Percentiles rank a stretch among this genome's conserved stretches.
Evolutionary conservation across 2,888 invertebrate genomes (phyloP).

Genomic region (Lypha dubia): DNA sequence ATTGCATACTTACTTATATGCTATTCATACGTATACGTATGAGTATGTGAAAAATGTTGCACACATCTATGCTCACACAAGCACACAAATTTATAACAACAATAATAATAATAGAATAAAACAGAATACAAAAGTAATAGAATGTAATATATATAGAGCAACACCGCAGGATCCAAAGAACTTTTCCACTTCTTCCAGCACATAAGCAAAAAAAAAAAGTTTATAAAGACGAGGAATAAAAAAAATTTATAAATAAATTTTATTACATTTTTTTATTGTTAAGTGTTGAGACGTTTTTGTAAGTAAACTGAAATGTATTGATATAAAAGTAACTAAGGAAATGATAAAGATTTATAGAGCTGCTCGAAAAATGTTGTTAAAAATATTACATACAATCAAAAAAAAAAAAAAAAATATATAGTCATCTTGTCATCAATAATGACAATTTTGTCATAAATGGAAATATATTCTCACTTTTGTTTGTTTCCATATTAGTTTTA

Average conservation of each 20-base stretch:
- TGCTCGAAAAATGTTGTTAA: too few species aligned
- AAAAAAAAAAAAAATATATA: too few species aligned
- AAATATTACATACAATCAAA: too few species aligned
- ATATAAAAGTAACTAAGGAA: conserved; percentile 20
- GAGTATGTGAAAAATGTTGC: conserved; percentile 6
- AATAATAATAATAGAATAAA: conserved; percentile 28
- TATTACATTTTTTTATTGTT: conserved; percentile 26
- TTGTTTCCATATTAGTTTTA: too few species aligned
- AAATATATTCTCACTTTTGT: too few species aligned
- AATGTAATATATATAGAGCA: conserved; percentile 30
- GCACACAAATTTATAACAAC: neutral
- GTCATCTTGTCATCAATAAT: too few species aligned
- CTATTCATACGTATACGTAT: neutral
- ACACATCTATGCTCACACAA: neutral
- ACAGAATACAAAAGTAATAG: conserved; percentile 26
- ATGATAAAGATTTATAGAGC: neutral
- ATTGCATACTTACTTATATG: conserved; percentile 46
- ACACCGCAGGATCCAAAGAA: conserved; percentile 57
- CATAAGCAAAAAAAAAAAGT: conserved; percentile 3
- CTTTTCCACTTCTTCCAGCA: conserved; percentile 46
- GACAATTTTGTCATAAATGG: too few species aligned
- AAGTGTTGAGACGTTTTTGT: conserved; percentile 35
- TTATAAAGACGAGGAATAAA: neutral
- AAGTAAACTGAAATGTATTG: conserved; percentile 23
- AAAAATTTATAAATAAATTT: conserved; percentile 30